These are phyloP conservation scores for Cheilosia grossa DNA, from an alignment of 2,888 invertebrate species.

Conservation along the genomic window DNA sequence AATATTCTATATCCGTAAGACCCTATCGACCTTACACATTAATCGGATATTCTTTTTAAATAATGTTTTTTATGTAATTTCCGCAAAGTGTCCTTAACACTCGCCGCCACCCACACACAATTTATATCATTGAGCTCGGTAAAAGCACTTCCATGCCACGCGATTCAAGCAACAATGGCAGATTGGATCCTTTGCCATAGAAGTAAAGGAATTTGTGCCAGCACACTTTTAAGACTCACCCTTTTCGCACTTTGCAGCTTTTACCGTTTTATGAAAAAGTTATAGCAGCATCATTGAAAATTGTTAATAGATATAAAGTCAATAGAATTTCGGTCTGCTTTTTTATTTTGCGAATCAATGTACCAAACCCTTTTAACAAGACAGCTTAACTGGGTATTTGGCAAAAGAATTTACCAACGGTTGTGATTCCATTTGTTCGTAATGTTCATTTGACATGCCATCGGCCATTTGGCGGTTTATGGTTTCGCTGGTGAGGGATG, in stretches of 20 bases:
- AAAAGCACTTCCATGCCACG: slow-evolving; percentile 7
- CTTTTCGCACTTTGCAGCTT: too few relatives aligned
- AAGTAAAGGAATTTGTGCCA: slow-evolving; percentile 1
- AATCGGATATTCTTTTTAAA: too few relatives aligned
- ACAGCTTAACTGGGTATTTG: slow-evolving; percentile 8
- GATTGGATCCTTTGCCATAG: neutral
- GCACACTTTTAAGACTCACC: neutral
- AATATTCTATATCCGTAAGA: too few relatives aligned
- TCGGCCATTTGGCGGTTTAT: neutral
- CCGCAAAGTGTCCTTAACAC: too few relatives aligned
- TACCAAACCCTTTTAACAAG: neutral
- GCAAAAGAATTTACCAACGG: neutral
- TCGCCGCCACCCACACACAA: too few relatives aligned
- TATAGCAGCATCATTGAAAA: neutral
- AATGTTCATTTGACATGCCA: slow-evolving; percentile 11
- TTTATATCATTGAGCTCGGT: slow-evolving; percentile 6
- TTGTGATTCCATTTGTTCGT: slow-evolving; percentile 10
- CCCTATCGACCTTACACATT: too few relatives aligned
- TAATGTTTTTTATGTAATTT: too few relatives aligned
- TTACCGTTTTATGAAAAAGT: neutral
- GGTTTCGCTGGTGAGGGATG: neutral
- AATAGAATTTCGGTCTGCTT: too few relatives aligned
- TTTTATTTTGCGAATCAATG: neutral
- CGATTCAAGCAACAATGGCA: slow-evolving; percentile 11
- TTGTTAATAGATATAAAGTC: too few relatives aligned